Evolutionary conservation across 2,797 vertebrate species (phyloP).

Genomic region (Cynopterus sphinx): DNA sequence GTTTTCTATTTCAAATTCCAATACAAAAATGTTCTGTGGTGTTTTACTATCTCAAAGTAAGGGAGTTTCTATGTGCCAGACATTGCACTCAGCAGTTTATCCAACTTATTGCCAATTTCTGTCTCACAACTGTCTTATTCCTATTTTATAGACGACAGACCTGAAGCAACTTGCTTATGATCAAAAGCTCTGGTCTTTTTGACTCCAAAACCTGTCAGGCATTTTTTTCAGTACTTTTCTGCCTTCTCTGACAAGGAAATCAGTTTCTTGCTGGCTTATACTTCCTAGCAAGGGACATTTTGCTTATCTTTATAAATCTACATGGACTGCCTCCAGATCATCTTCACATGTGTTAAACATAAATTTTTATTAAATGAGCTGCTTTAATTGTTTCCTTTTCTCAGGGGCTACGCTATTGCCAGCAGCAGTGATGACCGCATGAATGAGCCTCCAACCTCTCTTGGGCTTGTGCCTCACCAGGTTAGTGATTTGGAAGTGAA

Average conservation of each 20-base stretch:
- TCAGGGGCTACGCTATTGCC: constrained; percentile 96
- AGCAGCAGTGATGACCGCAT: constrained; percentile 98
- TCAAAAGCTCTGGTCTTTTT: not conserved
- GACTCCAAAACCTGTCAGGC: not conserved
- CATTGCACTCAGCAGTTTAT: not conserved
- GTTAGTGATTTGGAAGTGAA: constrained; percentile 84
- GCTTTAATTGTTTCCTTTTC: constrained; percentile 65
- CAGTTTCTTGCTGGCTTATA: not conserved
- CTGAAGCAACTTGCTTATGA: not conserved
- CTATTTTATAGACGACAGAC: not conserved
- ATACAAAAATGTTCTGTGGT: not conserved
- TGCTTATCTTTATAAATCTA: not conserved
- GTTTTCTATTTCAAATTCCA: not conserved
- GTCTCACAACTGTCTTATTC: not conserved
- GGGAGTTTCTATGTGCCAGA: not conserved
- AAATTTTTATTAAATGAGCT: not conserved
- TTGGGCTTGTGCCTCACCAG: constrained; percentile 99
- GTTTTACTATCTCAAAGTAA: not conserved
- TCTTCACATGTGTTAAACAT: not conserved
- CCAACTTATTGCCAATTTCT: not conserved
- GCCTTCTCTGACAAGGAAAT: not conserved
- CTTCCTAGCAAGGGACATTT: not conserved
- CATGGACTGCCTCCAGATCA: not conserved
- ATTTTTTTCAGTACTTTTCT: not conserved
- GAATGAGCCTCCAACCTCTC: constrained; percentile 97